A percentile compares a stretch with the other conserved stretches of the same genome.
Conservation (phyloP, 2,888 invertebrate species). For the Sphaerophoria taeniata region DNA sequence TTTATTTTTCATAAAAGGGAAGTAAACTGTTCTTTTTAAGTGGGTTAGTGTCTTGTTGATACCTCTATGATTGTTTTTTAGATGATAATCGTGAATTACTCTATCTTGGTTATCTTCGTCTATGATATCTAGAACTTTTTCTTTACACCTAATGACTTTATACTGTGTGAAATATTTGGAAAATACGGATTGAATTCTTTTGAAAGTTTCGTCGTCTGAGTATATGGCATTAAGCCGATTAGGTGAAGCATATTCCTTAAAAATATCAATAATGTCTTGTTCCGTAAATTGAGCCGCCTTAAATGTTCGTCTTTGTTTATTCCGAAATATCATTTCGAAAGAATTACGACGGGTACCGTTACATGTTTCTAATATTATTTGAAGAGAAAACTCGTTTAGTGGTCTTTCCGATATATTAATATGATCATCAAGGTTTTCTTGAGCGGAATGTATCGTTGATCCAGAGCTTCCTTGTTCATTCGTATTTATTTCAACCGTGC, state of each 20-base stretch:
- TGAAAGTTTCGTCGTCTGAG: slow-evolving; percentile 28
- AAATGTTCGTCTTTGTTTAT: slow-evolving; percentile 50
- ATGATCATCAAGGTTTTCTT: slow-evolving; percentile 38
- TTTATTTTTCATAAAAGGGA: slow-evolving; percentile 13
- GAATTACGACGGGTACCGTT: slow-evolving; percentile 26
- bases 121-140: slow-evolving; percentile 1
- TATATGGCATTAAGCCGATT: slow-evolving; percentile 49
- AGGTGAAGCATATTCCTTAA: slow-evolving; percentile 47
- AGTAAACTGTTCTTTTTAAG: too few species aligned
- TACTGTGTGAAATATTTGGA: slow-evolving; percentile 14
- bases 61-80: neutral
- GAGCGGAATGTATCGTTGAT: slow-evolving; percentile 44
- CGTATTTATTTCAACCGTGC: slow-evolving; percentile 12
- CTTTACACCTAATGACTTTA: slow-evolving; percentile 1
- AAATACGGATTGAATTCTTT: slow-evolving; percentile 14
- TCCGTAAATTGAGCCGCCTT: slow-evolving; percentile 23
- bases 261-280: slow-evolving; percentile 33
- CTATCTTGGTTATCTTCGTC: slow-evolving; percentile 11
- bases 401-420: slow-evolving; percentile 58
- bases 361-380: slow-evolving; percentile 42
- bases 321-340: slow-evolving; percentile 37
- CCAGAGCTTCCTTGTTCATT: slow-evolving; percentile 10
- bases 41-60: neutral
- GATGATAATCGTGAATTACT: slow-evolving; percentile 1
- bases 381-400: slow-evolving; percentile 48